Evolutionary conservation across 2,113 vertebrate genomes (phyloP).

Genomic region (Macaca mulatta): DNA sequence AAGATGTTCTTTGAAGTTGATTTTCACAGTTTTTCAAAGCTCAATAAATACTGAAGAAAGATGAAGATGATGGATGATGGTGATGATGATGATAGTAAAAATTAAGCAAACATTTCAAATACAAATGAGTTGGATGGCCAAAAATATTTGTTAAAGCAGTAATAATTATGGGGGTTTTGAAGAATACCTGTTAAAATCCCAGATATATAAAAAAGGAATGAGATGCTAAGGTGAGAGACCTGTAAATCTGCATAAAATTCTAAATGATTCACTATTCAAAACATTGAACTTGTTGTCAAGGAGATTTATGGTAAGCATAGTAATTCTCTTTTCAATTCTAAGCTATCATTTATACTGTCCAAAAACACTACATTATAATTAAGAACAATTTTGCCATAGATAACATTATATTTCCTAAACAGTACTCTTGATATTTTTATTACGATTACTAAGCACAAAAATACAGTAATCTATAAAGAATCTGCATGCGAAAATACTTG

Average conservation of each 20-base stretch:
- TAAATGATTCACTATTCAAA: conserved; percentile 57
- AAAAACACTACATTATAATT: conserved; percentile 68
- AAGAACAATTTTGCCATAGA: conserved; percentile 65
- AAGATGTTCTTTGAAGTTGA: conserved; percentile 34
- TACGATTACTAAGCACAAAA: conserved; percentile 60
- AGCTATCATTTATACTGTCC: conserved; percentile 59
- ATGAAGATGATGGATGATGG: background rate
- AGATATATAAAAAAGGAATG: background rate
- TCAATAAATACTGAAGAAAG: conserved; percentile 21
- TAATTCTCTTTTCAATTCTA: conserved; percentile 68
- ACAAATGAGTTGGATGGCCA: background rate
- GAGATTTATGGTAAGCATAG: conserved; percentile 64
- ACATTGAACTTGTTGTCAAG: conserved; percentile 50
- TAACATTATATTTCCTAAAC: conserved; percentile 54
- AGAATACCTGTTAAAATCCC: background rate
- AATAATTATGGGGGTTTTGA: background rate
- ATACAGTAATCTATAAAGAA: background rate
- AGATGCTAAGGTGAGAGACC: conserved; percentile 51
- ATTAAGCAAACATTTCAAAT: conserved; percentile 17
- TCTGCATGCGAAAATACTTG: conserved; percentile 34
- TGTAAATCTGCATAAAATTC: conserved; percentile 29
- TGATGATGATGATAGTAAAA: background rate
- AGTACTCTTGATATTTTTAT: conserved; percentile 62
- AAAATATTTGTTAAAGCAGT: conserved; percentile 28
- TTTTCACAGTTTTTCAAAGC: conserved; percentile 7